Base-by-base conservation (phyloP, 2,888 invertebrate genomes). In the Leptinotarsa peninsularis region DNA sequence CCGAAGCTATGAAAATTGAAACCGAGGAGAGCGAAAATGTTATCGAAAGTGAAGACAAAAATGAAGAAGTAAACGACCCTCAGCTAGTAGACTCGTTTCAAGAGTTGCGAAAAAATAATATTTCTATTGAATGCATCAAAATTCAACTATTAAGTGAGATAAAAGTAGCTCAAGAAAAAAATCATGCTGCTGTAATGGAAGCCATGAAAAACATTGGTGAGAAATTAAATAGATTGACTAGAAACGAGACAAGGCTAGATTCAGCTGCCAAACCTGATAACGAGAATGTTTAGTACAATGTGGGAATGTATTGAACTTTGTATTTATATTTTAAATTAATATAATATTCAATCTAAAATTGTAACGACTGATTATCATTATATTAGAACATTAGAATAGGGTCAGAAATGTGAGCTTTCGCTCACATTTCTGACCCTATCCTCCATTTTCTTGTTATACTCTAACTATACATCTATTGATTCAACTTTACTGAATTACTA, bases 91-190 rank as follows among this genome's bases (percentile, higher is more conserved):
- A 66, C 49, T 63, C 33, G 21, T 21, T 21, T n/a, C 69, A 17
- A 60, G 71, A 71, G 52, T 67, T 73, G 23, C 66, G 71, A 21
- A 77, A 78, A 66, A 78, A 74, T 74, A 77, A 75, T 63, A 69
- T 80, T 43, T 77, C 78, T 5, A 68, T 79, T 23, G 80, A 80
- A 21, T 74, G 78, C 52, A 79, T 78, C 18, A 78, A 79, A 75
- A 78, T 80, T 66, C 80, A 79, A 49, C 70, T 80, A 33, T 67
- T 80, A 13, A 80, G 75, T 2, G 78, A 80, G 69, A 78, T 80
- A 54, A 80, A 79, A 72, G 73, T 73, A 3, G 69, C 78, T n/a
- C 79, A 80, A 66, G 80, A 80, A 63, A 80, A 78, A 58, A 69
- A 79, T 50, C 76, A 80, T 67, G 52, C 49, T n/a, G 72, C 74